Percentiles rank a stretch among this genome's conserved stretches.
Evolutionary conservation across 1,140 invertebrate genomes (phyloP).

Genomic region (Neodiprion fabricii): DNA sequence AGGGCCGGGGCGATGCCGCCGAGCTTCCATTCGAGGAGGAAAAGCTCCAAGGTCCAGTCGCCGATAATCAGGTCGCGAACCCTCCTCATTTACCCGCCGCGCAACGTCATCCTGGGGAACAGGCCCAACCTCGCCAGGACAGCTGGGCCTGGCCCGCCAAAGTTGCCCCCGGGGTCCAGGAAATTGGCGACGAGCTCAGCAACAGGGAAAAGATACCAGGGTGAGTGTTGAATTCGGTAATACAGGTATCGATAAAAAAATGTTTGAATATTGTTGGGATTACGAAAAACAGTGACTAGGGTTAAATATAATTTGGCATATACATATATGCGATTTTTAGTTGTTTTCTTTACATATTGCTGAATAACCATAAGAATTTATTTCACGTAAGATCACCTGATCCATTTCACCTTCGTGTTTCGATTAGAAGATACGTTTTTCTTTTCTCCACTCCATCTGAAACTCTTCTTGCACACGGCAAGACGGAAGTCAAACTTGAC

Average conservation of each 20-base stretch:
- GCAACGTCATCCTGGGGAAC: slow-evolving; percentile 42
- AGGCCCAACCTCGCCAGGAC: slow-evolving; percentile 39
- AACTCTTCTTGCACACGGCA: no score
- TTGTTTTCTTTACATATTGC: slow-evolving; percentile 14
- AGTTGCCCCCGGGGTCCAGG: slow-evolving; percentile 48
- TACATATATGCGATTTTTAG: not conserved
- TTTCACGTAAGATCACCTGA: no score
- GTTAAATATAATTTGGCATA: slow-evolving; percentile 6
- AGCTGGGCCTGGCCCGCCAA: slow-evolving; percentile 40
- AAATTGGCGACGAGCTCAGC: slow-evolving; percentile 56
- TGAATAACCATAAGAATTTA: not conserved
- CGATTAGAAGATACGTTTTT: no score
- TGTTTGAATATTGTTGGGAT: not conserved
- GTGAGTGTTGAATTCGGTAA: slow-evolving; percentile 22
- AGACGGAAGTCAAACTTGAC: no score
- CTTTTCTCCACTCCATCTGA: no score
- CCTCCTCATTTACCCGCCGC: slow-evolving; percentile 26
- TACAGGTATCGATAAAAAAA: not conserved
- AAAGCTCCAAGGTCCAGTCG: slow-evolving; percentile 16
- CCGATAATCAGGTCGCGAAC: slow-evolving; percentile 32
- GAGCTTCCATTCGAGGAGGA: not conserved
- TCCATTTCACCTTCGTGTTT: no score
- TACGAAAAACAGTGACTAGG: not conserved
- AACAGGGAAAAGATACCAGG: slow-evolving; percentile 43
- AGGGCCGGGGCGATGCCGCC: slow-evolving; percentile 1